phyloP scores from a whole-genome alignment of 2,888 invertebrate genomes.

The Acronicta leporina region DNA sequence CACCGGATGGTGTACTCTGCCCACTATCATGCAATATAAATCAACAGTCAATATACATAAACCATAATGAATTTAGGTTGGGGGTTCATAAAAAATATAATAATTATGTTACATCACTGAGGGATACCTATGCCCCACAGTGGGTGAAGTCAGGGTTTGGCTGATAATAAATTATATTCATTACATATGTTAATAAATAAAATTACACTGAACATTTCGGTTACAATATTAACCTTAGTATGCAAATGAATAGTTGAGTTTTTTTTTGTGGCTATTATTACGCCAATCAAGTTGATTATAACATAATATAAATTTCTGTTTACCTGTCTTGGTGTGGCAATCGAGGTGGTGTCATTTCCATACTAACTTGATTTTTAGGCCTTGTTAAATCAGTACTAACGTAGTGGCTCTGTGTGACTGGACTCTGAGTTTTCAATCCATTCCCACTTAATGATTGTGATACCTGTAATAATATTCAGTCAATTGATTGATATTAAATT shows the following conservation, averaged over 20 bases:
- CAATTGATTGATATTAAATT: background rate
- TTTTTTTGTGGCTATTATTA: too few relatives aligned
- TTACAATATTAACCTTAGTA: too few relatives aligned
- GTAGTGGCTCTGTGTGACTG: conserved; percentile 71
- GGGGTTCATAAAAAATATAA: too few relatives aligned
- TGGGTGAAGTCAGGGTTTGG: too few relatives aligned
- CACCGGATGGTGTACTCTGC: conserved; percentile 70
- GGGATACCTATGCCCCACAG: too few relatives aligned
- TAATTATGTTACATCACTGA: too few relatives aligned
- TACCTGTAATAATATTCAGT: conserved; percentile 62
- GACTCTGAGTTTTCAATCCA: conserved; percentile 62
- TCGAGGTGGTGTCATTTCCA: conserved; percentile 76
- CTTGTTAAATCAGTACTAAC: conserved; percentile 76
- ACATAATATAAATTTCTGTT: conserved; percentile 5
- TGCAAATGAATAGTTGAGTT: too few relatives aligned
- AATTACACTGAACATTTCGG: too few relatives aligned
- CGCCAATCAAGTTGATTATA: background rate
- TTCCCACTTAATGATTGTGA: conserved; percentile 74
- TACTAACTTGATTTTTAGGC: conserved; percentile 71
- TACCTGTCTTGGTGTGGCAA: conserved; percentile 74
- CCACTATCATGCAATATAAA: conserved; percentile 54
- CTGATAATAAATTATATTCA: too few relatives aligned
- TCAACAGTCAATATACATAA: background rate
- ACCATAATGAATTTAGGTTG: too few relatives aligned
- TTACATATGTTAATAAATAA: too few relatives aligned